Base-by-base conservation (phyloP, 2,888 invertebrate species). In the Rotaria sp. region DNA sequence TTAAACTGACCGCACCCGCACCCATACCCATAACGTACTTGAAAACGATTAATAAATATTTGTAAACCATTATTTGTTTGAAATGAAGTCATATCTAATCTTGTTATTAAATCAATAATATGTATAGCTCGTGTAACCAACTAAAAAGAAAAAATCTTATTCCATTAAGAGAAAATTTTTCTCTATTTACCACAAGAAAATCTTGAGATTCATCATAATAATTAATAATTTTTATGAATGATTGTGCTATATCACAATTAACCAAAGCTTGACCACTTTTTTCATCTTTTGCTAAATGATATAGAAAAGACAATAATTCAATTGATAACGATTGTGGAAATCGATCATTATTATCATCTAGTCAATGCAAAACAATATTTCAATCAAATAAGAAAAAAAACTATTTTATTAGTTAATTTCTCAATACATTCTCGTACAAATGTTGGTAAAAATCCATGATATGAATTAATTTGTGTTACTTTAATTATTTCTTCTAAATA, bases 101-200 rank as follows among this genome's bases (percentile, higher is more conserved):
- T 95, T 48, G 95, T 95, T 88, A 96, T 95, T 88, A 96, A 92
- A 91, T 96, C 96, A 89, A 96, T 95, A 2, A 96, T 95, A 87
- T 96, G 93, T n/a, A 96, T 95, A 86, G 95, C 95, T 88, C 96
- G 92, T 26, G 95, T 96, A 80, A 95, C 95, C 93, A 96, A 96
- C 93, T 94, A 90, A 41, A 92, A 92, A 87, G 87, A 87, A 85
- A 57, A 57, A 84, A 41, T 3, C 3, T 30, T 21, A 4, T 21
- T 13, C 24, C 84, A 26, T 35, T 52, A 87, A 87, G 30, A 45
- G n/a, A 15, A 35, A 7, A 30, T 67, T 18, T 18, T 35, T 8
- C 7, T 21, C n/a, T n/a, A 2, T n/a, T n/a, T 75, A 75, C 75
- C 86, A 86, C 85, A 13, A 86, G 85, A 48, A 85, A 86, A 67